phyloP scores from a whole-genome alignment of 2,888 invertebrate species.

The Lissocephala sabroskyi region DNA sequence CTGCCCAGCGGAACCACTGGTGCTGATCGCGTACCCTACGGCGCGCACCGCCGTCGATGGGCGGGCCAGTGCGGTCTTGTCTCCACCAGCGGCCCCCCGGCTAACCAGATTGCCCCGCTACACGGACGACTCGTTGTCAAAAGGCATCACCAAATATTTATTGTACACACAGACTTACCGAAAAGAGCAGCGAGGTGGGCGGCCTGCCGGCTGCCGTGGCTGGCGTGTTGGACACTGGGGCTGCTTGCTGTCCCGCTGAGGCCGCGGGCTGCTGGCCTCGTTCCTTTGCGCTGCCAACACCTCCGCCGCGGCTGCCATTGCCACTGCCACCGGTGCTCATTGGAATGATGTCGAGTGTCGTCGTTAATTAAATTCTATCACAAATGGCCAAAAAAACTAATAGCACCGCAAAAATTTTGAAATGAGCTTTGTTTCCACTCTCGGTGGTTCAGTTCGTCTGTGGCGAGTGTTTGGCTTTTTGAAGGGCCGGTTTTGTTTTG shows the following conservation, averaged over 20 bases:
- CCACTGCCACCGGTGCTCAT: slow-evolving; percentile 7
- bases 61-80: slow-evolving; percentile 73
- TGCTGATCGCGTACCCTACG: slow-evolving; percentile 92
- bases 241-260: not conserved
- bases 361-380: slow-evolving; percentile 47
- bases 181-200: slow-evolving; percentile 64
- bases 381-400: slow-evolving; percentile 42
- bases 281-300: not conserved
- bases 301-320: not conserved
- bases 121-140: slow-evolving; percentile 6
- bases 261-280: not conserved
- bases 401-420: slow-evolving; percentile 41
- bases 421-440: slow-evolving; percentile 33
- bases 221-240: slow-evolving; percentile 49
- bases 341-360: slow-evolving; percentile 10
- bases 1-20: slow-evolving; percentile 70
- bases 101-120: slow-evolving; percentile 69
- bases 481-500: slow-evolving; percentile 15
- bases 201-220: slow-evolving; percentile 65
- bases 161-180: slow-evolving; percentile 49
- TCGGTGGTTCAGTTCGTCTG: no score
- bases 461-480: no score
- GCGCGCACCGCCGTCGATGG: slow-evolving; percentile 98
- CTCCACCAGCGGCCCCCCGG: slow-evolving; percentile 60
- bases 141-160: no score